Percentiles rank a stretch among this genome's conserved stretches.
phyloP scores from a whole-genome alignment of 2,113 vertebrate genomes.

The Ciconia maguari region DNA sequence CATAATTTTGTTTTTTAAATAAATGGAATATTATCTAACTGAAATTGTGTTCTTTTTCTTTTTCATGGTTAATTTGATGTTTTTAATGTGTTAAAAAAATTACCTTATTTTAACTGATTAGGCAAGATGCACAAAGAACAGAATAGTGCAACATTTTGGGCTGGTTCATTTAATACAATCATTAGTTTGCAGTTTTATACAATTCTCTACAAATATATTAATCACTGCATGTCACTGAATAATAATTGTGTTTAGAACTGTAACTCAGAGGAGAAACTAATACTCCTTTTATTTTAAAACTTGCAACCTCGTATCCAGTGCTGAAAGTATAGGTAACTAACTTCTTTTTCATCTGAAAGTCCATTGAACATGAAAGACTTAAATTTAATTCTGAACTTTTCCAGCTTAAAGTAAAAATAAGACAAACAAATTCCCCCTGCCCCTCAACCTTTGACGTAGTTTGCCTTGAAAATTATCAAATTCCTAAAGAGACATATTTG shows the following conservation, averaged over 20 bases:
- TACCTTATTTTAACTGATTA: neutral
- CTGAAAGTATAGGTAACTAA: neutral
- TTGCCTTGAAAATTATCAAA: neutral
- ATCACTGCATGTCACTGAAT: neutral
- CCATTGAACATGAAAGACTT: neutral
- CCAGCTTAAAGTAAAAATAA: neutral
- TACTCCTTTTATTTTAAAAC: neutral
- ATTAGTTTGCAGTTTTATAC: neutral
- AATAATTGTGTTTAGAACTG: neutral
- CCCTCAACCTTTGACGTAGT: neutral
- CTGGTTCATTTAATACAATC: neutral
- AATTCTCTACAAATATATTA: neutral
- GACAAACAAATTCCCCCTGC: neutral
- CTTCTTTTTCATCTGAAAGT: neutral
- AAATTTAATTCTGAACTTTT: neutral
- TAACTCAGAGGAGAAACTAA: neutral
- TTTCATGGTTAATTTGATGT: neutral
- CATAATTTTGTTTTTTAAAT: neutral
- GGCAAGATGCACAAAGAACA: neutral
- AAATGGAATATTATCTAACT: neutral
- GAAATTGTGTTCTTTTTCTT: neutral
- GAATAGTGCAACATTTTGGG: neutral
- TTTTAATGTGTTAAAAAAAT: neutral
- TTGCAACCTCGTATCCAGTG: neutral
- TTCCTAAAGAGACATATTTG: neutral